phyloP scores from a whole-genome alignment of 2,797 vertebrate genomes.

The Clarias laeviceps region DNA sequence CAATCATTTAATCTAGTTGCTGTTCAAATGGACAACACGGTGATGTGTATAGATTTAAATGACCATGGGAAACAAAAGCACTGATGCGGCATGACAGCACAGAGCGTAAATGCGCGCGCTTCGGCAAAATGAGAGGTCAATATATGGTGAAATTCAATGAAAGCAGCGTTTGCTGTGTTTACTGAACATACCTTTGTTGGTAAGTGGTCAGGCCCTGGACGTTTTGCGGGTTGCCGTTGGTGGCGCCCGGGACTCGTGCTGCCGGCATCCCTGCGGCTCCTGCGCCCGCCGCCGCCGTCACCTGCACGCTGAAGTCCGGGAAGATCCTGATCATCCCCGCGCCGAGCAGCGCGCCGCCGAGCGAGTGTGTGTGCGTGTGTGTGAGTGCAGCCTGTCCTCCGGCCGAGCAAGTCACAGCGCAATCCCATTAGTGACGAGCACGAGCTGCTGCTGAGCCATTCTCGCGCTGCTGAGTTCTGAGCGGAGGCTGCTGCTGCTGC shows the following conservation, averaged over 20 bases:
- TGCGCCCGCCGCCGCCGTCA: conserved; percentile 88
- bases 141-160: neutral
- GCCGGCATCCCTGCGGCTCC: conserved; percentile 79
- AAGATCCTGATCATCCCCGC: conserved; percentile 93
- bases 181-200: conserved; percentile 90
- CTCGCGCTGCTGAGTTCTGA: conserved; percentile 76
- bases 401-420: conserved; percentile 79
- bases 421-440: conserved; percentile 83
- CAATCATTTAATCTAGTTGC: neutral
- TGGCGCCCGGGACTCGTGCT: conserved; percentile 80
- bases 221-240: conserved; percentile 89
- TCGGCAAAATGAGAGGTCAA: conserved; percentile 21
- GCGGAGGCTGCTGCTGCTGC: conserved; percentile 44
- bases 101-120: neutral
- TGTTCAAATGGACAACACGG: neutral
- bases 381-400: conserved; percentile 73
- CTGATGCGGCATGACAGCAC: neutral
- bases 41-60: neutral
- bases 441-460: conserved; percentile 64
- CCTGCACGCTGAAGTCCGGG: conserved; percentile 99
- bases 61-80: conserved; percentile 23
- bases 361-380: conserved; percentile 69
- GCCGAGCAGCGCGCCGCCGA: conserved; percentile 64
- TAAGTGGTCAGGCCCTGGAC: conserved; percentile 91
- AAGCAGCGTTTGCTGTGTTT: conserved; percentile 2